Evolutionary conservation across 2,797 vertebrate genomes (phyloP), one percentile per base, ranked within the genome.

Genomic region (Sebastes itinus): DNA sequence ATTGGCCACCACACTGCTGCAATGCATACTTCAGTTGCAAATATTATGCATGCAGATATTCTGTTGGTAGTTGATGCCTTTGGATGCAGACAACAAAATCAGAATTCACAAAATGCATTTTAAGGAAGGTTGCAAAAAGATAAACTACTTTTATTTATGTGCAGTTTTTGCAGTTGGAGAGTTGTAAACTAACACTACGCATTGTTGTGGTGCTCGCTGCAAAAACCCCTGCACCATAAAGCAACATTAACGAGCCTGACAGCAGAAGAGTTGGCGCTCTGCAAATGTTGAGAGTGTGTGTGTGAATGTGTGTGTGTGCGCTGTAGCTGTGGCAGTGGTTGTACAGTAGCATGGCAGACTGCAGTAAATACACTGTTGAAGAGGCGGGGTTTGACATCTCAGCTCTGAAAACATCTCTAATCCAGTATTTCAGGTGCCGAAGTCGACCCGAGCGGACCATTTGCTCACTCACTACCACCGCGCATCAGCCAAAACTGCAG

Each of bases 351-450:
- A 87, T 91, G 92, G 90, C 88, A 91, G 89, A 94, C 94, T 94
- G 95, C 95, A 94, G 95, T 92, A 90, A 93, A 91, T 85, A 95
- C 92, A 86, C 90, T 76, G 90, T 82, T 77, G 86, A 81, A 91
- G 94, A 93, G 96, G 96, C 95, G 95, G 94, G 92, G 94, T 92
- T 95, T 95, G 89, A 94, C 94, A 92, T 94, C 92, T 90, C 88
- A 3, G 92, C 92, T 87, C 89, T 82, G 91, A 93, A 95, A 96
- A 95, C 95, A 93, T 93, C 94, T 90, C 94, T 91, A 86, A 93
- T 95, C 94, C 95, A 93, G 94, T 94, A 91, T 94, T 96, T 95
- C 96, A 96, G 96, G 96, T 96, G 94, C 83, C 77, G 91, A 84
- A 92, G 91, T 92, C 90, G 87, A 87, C 71, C 71, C 85, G 83